Evolutionary conservation across 1,140 invertebrate species (phyloP).

Genomic region (Cardiocondyla obscurior): DNA sequence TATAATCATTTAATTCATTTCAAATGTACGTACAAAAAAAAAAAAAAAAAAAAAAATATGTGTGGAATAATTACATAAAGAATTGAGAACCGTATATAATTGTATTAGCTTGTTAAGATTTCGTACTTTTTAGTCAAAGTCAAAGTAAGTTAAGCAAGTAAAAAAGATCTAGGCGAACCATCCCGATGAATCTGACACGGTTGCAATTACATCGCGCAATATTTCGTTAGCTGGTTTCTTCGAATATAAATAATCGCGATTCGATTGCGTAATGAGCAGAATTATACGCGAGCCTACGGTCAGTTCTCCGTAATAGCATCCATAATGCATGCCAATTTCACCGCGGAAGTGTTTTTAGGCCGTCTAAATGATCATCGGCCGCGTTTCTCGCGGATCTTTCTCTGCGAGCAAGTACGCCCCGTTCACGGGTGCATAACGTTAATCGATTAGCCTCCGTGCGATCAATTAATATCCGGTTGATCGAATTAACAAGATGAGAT

Average conservation of each 20-base stretch:
- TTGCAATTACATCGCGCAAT: not conserved
- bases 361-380: constrained; percentile 48
- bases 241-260: constrained; percentile 56
- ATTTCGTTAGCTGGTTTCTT: not conserved
- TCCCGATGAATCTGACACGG: not conserved
- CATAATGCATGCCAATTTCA: constrained; percentile 66
- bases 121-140: not conserved
- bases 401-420: not conserved
- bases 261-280: constrained; percentile 54
- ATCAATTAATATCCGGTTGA: constrained; percentile 56
- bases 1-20: not conserved
- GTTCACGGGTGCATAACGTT: constrained; percentile 23
- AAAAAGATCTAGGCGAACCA: not conserved
- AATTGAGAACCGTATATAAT: not conserved
- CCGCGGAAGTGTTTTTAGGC: constrained; percentile 42
- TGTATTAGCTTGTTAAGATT: not conserved
- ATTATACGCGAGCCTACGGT: not conserved
- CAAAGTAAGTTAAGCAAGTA: too few relatives aligned
- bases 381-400: constrained; percentile 5
- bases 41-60: not conserved
- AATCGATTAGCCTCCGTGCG: constrained; percentile 57
- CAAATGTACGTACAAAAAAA: too few relatives aligned
- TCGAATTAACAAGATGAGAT: not conserved
- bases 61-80: not conserved
- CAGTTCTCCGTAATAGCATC: constrained; percentile 34